Percentiles rank a stretch among this genome's conserved stretches.
Evolutionary conservation across 2,888 invertebrate genomes (phyloP).

Genomic region (Allacma fusca): DNA sequence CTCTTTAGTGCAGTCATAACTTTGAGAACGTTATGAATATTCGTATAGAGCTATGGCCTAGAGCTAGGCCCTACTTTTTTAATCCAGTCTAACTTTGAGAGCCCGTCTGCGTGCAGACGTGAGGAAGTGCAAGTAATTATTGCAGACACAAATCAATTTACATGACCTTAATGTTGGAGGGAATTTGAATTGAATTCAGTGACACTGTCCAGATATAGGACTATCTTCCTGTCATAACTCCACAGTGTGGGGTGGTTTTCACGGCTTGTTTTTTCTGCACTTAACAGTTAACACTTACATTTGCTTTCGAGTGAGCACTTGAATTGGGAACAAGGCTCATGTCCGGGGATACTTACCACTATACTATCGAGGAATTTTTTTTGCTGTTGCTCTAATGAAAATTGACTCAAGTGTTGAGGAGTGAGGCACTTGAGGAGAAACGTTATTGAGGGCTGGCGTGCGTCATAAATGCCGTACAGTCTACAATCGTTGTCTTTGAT

Average conservation of each 20-base stretch:
- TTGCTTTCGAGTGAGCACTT: no score
- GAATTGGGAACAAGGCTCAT: no score
- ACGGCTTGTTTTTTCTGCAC: not conserved
- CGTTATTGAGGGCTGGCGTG: no score
- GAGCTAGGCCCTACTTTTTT: not conserved
- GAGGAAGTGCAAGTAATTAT: slow-evolving; percentile 12
- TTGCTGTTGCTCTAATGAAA: no score
- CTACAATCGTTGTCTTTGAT: no score
- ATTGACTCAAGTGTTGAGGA: no score
- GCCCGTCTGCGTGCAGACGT: not conserved
- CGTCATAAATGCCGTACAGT: no score
- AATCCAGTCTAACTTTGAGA: not conserved
- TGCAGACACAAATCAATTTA: slow-evolving; percentile 2
- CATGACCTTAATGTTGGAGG: not conserved
- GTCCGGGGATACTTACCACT: not conserved
- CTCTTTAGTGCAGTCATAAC: no score
- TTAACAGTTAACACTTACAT: no score
- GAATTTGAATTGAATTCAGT: not conserved
- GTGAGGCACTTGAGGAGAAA: no score
- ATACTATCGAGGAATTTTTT: slow-evolving; percentile 11
- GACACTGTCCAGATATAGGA: not conserved
- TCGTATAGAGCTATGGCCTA: no score
- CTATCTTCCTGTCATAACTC: not conserved
- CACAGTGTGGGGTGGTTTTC: not conserved
- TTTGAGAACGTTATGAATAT: no score